phyloP scores from a whole-genome alignment of 1,140 invertebrate species.

The Trichomalopsis sarcophagae region DNA sequence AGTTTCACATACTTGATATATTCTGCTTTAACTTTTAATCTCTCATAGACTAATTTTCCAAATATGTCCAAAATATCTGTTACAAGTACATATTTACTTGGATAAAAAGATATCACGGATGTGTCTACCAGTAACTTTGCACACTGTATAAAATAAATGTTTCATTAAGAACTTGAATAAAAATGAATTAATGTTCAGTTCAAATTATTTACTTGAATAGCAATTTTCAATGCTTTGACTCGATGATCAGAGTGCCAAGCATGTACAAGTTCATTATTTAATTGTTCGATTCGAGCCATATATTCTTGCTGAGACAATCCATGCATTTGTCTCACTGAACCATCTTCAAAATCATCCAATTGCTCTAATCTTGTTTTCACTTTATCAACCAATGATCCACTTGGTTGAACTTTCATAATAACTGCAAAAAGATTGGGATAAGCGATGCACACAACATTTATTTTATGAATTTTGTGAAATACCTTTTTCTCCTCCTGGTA shows the following conservation, averaged over 20 bases:
- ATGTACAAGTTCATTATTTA: conserved; percentile 90
- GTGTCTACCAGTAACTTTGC: conserved; percentile 94
- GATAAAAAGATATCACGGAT: conserved; percentile 94
- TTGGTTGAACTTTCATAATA: conserved; percentile 85
- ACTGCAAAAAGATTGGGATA: conserved; percentile 71
- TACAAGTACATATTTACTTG: conserved; percentile 97
- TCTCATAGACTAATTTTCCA: conserved; percentile 92
- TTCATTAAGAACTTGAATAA: conserved; percentile 51
- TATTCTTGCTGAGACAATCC: conserved; percentile 95
- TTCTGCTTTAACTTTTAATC: conserved; percentile 87
- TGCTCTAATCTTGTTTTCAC: conserved; percentile 94
- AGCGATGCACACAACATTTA: neutral
- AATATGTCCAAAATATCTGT: conserved; percentile 97
- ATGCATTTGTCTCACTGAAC: conserved; percentile 89
- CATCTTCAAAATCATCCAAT: conserved; percentile 95
- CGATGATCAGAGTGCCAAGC: conserved; percentile 96
- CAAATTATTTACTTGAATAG: conserved; percentile 82
- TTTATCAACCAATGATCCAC: conserved; percentile 86
- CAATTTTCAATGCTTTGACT: conserved; percentile 97
- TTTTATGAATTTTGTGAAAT: conserved; percentile 13
- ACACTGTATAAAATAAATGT: conserved; percentile 79
- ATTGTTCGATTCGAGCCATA: conserved; percentile 88
- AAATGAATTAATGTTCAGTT: neutral
- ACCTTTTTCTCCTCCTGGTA: conserved; percentile 88
- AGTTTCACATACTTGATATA: conserved; percentile 75